Percentiles rank a stretch among this genome's conserved stretches.
These are phyloP conservation scores for Hassar affinis DNA, from an alignment of 2,113 vertebrate species.

Conservation along the genomic window DNA sequence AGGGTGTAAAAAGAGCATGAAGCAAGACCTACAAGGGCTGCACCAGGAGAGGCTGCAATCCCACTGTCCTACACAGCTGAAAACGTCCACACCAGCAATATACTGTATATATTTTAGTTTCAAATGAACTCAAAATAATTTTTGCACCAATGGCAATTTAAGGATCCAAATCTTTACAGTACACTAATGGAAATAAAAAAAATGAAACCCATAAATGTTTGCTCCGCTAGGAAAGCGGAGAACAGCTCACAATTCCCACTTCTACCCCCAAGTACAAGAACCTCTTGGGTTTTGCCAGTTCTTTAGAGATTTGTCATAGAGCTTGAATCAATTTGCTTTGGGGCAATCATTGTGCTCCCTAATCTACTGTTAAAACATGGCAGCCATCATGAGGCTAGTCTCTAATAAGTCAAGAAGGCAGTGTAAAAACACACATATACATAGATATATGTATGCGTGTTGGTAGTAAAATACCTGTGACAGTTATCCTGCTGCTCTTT, in stretches of 20 bases:
- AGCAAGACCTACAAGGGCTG: slow-evolving; percentile 60
- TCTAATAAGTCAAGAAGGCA: slow-evolving; percentile 77
- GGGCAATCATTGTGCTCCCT: slow-evolving; percentile 23
- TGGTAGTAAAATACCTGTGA: slow-evolving; percentile 80
- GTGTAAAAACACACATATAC: slow-evolving; percentile 81
- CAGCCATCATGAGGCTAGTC: slow-evolving; percentile 36
- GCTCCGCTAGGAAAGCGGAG: background rate
- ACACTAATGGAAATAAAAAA: background rate
- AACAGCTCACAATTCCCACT: slow-evolving; percentile 21
- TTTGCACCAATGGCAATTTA: background rate
- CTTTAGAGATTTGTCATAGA: slow-evolving; percentile 19
- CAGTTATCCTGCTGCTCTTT: slow-evolving; percentile 80
- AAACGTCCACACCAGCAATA: slow-evolving; percentile 64
- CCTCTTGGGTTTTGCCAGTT: slow-evolving; percentile 5
- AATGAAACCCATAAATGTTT: background rate
- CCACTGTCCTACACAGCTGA: slow-evolving; percentile 80
- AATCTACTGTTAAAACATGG: slow-evolving; percentile 34
- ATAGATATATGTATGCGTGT: slow-evolving; percentile 82
- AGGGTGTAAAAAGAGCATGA: slow-evolving; percentile 48
- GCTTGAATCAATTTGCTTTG: slow-evolving; percentile 12
- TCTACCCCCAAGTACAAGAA: background rate
- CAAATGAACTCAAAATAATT: background rate
- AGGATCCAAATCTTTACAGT: background rate
- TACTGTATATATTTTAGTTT: slow-evolving; percentile 18
- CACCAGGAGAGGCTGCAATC: slow-evolving; percentile 79